Percentiles rank a stretch among this genome's conserved stretches.
phyloP scores from a whole-genome alignment of 2,113 vertebrate species.

The Sitta europaea region DNA sequence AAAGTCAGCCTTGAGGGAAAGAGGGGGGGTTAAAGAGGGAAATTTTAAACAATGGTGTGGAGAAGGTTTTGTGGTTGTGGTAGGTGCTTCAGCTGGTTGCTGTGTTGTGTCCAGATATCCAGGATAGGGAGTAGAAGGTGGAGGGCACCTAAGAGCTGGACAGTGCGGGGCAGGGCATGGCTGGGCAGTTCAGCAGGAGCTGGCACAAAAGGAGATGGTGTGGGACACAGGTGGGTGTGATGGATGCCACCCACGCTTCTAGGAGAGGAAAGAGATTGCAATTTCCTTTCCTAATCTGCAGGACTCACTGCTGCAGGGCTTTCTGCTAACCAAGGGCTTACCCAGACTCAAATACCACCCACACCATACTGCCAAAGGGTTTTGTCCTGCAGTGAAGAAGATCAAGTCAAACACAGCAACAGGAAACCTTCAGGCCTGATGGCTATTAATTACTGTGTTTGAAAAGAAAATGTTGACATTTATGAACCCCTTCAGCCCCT shows the following conservation, averaged over 20 bases:
- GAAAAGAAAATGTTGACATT: background rate
- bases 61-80: background rate
- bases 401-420: background rate
- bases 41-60: accelerated
- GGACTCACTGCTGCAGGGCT: background rate
- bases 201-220: background rate
- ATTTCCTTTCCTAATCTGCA: background rate
- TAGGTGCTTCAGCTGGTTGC: background rate
- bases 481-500: background rate
- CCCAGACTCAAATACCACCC: background rate
- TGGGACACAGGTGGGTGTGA: accelerated
- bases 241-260: accelerated
- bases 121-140: background rate
- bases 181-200: background rate
- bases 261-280: background rate
- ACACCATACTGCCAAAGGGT: accelerated
- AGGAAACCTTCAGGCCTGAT: background rate
- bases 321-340: background rate
- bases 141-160: background rate
- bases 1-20: background rate
- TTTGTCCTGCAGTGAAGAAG: background rate
- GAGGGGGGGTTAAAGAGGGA: background rate
- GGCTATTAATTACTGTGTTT: background rate
- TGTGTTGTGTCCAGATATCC: background rate
- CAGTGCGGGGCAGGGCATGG: accelerated